Base-by-base conservation (phyloP, 2,113 vertebrate genomes). In the Otis tarda region DNA sequence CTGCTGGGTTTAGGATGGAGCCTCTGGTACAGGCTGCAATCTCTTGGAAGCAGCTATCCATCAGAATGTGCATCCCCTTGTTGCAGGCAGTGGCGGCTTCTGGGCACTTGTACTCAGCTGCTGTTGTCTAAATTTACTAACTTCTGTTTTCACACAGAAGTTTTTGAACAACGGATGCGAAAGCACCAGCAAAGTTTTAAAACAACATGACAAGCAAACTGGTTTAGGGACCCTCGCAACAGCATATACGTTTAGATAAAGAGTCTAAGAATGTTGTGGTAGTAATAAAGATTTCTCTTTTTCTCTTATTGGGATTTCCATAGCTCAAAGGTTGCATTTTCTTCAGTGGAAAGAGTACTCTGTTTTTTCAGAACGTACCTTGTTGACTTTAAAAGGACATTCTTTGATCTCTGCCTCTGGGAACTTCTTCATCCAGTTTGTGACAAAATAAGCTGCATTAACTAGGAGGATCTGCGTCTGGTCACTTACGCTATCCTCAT, bases 361-460 rank as follows among this genome's bases (percentile, higher is more conserved):
- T 67, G 43, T 21, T 41, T 61, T 56, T 7, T 4, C 22, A 31
- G 56, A 63, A 76, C 97, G 35, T 98, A 98, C 98, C 98, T 98
- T 98, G 91, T 93, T 98, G 95, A 98, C 56, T 96, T 97, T 98
- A 94, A 98, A 98, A 24, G 97, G 97, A 24, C 97, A 97, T 94
- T 98, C 98, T 95, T 98, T 98, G 69, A 98, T 98, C 85, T 98
- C 97, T 63, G 96, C 95, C 89, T 98, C 98, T 57, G 98, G 97
- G 78, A 98, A 98, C 63, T 98, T 98, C 97, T 98, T 98, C 96
- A 98, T 98, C 98, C 98, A 98, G 64, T 97, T 98, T 94, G 98
- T 98, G 86, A 98, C 89, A 88, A 98, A 98, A 94, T 98, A 98
- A 86, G 98, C 97, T 37, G 98, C 98, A 37, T 98, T 98, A 59